These are phyloP conservation scores for Panthera leo DNA, from an alignment of 2,113 vertebrate genomes.

Conservation along the genomic window DNA sequence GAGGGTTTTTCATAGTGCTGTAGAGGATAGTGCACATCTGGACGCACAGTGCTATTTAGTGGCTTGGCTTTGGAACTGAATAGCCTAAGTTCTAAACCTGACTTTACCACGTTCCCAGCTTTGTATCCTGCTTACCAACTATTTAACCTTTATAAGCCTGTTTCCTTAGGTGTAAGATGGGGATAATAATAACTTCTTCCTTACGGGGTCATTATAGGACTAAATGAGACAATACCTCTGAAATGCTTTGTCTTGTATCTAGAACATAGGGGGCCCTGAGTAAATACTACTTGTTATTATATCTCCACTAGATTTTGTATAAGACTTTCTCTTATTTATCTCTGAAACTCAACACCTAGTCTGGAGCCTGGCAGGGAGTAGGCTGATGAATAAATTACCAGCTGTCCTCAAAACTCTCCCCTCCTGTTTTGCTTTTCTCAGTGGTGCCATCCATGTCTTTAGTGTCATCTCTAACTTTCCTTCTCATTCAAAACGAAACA, in stretches of 20 bases:
- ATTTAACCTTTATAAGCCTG: slow-evolving; percentile 17
- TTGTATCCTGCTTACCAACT: background rate
- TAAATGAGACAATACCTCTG: background rate
- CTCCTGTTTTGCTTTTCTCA: slow-evolving; percentile 5
- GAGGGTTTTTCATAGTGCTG: background rate
- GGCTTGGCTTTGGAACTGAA: background rate
- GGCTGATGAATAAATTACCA: slow-evolving; percentile 74
- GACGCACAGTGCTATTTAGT: background rate
- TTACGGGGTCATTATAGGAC: background rate
- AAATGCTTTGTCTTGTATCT: background rate
- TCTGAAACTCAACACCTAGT: slow-evolving; percentile 58
- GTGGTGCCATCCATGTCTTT: background rate
- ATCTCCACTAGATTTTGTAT: background rate
- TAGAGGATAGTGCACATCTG: background rate
- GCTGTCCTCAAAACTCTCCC: slow-evolving; percentile 54
- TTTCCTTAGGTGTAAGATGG: slow-evolving; percentile 25
- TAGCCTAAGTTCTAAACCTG: background rate
- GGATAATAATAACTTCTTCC: background rate
- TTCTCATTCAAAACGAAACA: slow-evolving; percentile 13
- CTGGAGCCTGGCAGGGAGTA: slow-evolving; percentile 48
- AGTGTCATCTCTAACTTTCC: background rate
- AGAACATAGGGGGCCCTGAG: background rate
- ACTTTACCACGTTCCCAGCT: slow-evolving; percentile 22
- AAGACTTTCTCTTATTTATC: slow-evolving; percentile 65
- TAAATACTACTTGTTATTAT: background rate